Evolutionary conservation across 2,888 invertebrate genomes (phyloP).

Genomic region (Sussaba pulchella): DNA sequence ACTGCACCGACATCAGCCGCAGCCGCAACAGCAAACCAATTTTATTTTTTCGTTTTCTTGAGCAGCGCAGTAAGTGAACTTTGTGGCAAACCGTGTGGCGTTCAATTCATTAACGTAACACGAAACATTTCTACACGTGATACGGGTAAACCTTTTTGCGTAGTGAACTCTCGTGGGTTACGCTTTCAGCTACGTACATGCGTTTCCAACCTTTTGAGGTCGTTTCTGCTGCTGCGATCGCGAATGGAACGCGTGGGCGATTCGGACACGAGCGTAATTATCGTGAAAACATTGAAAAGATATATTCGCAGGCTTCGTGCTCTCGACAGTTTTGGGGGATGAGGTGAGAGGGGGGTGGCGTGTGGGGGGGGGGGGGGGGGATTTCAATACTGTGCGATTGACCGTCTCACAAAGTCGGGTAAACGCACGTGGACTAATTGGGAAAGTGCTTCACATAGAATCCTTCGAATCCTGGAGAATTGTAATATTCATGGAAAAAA

Average conservation of each 20-base stretch:
- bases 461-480: no score
- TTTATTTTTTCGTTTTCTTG: no score
- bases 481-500: no score
- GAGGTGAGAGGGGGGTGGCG: no score
- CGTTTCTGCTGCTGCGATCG: conserved; percentile 27
- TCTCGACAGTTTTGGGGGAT: conserved; percentile 18
- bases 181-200: conserved; percentile 52
- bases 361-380: no score
- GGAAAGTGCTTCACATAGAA: no score
- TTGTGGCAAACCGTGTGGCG: conserved; percentile 54
- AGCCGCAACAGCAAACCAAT: no score
- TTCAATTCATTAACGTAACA: conserved; percentile 73
- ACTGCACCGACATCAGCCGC: no score
- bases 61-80: conserved; percentile 66
- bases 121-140: conserved; percentile 65
- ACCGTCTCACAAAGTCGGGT: background rate
- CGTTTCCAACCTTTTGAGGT: conserved; percentile 60
- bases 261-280: conserved; percentile 71
- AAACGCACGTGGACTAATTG: no score
- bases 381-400: conserved; percentile 21
- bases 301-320: conserved; percentile 36
- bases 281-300: conserved; percentile 64
- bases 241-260: conserved; percentile 67
- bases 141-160: background rate
- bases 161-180: no score